phyloP scores from a whole-genome alignment of 1,140 invertebrate genomes.

The Neodiprion virginianus region DNA sequence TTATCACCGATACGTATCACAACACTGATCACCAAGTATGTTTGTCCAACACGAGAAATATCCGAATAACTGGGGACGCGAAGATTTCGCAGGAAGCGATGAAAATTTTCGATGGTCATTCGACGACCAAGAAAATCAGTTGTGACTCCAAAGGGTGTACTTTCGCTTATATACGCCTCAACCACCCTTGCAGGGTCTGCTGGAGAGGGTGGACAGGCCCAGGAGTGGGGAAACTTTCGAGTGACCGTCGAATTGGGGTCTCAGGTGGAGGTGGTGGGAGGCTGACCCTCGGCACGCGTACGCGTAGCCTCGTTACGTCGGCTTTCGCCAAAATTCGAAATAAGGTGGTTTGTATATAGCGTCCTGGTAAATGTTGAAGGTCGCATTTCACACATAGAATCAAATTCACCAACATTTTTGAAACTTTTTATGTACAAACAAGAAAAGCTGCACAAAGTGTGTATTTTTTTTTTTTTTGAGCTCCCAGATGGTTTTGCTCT shows the following conservation, averaged over 20 bases:
- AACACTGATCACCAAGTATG: conserved; percentile 25
- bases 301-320: neutral
- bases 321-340: conserved; percentile 25
- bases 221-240: conserved; percentile 28
- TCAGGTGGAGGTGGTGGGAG: conserved; percentile 11
- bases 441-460: too few species aligned
- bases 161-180: conserved; percentile 39
- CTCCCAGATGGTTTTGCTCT: too few species aligned
- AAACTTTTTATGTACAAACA: too few species aligned
- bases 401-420: neutral
- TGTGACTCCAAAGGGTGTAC: conserved; percentile 23
- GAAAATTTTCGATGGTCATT: conserved; percentile 15
- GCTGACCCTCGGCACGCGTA: conserved; percentile 31
- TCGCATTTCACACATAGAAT: neutral
- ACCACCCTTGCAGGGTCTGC: conserved; percentile 35
- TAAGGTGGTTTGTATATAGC: neutral
- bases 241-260: conserved; percentile 23
- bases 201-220: conserved; percentile 26
- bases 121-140: conserved; percentile 17
- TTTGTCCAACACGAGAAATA: neutral
- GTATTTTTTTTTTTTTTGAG: too few species aligned
- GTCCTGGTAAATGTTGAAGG: too few species aligned
- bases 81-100: conserved; percentile 15
- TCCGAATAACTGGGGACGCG: neutral
- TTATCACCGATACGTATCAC: conserved; percentile 30